Evolutionary conservation across 2,888 invertebrate species (phyloP), one percentile per base, ranked within the genome.

Genomic region (Cyclophora albipunctata): DNA sequence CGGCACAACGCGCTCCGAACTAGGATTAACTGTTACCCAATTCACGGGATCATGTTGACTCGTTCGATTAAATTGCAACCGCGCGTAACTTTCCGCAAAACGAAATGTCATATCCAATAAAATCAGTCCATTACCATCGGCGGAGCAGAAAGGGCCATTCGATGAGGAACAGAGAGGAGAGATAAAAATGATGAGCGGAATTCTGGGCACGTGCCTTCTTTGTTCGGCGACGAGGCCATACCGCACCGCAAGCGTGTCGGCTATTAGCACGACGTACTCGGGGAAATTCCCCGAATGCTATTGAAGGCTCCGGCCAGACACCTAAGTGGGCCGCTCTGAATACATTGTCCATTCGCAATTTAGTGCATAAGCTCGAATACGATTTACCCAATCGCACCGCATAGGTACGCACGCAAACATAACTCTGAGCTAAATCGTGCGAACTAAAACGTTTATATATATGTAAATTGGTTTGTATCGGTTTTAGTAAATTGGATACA

Each of bases 141-240:
- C 50, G 43, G 49, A 52, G 42, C 48, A 48, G 48, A 55, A 60
- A 60, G 55, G 57, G 52, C 55, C 52, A 52, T 54, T 55, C 53
- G 52, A 45, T 44, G 50, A 42, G 48, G n/a, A 47, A 47, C 49
- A 42, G 48, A 20, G 49, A 48, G 49, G 51, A 62, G 48, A 58
- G 50, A 60, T 55, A 53, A 49, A 59, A 60, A 59, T 56, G 64
- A 64, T 62, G 64, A 58, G 57, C 59, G 57, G 53, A 63, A 72
- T 71, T 66, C 69, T 53, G 61, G 58, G 58, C 73, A 70, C 71
- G 71, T 63, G 63, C 59, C 58, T 51, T 57, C 64, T 67, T 70
- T 69, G 71, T 70, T 65, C 53, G 42, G 46, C 51, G 56, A 55
- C 60, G 66, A 69, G 64, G 69, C 60, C 65, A 62, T 50, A 54